These are phyloP conservation scores for Yponomeuta sedellus DNA, from an alignment of 2,888 invertebrate species.

Conservation along the genomic window DNA sequence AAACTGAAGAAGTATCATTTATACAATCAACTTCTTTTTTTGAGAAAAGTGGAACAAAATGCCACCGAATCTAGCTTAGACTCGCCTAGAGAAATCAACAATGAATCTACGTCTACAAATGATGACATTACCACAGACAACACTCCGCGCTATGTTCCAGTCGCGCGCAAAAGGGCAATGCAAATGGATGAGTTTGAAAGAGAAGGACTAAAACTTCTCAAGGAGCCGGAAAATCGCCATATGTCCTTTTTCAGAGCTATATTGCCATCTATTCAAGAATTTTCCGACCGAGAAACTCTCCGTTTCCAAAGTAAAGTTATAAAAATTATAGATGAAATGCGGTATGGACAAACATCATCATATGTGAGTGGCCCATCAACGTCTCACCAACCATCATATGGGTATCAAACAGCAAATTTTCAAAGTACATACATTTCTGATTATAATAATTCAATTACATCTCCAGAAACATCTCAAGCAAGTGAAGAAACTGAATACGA, in stretches of 20 bases:
- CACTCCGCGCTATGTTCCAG: slow-evolving; percentile 23
- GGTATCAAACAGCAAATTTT: no score
- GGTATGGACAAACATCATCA: no score
- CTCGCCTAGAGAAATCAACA: slow-evolving; percentile 24
- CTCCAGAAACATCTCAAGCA: no score
- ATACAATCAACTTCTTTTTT: slow-evolving; percentile 21
- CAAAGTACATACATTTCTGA: no score
- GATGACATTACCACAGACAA: slow-evolving; percentile 17
- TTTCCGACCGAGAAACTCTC: no score
- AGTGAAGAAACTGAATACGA: no score
- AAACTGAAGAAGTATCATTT: slow-evolving; percentile 24
- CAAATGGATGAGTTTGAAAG: slow-evolving; percentile 27
- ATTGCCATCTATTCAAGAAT: slow-evolving; percentile 26
- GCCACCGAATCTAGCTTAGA: slow-evolving; percentile 21
- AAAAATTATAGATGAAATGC: no score
- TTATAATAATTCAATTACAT: no score
- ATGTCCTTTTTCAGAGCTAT: slow-evolving; percentile 25
- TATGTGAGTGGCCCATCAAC: no score
- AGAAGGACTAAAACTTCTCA: slow-evolving; percentile 23
- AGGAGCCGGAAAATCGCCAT: slow-evolving; percentile 28
- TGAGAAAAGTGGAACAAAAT: slow-evolving; percentile 7
- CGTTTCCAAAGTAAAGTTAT: no score
- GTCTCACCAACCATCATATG: no score
- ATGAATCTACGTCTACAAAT: slow-evolving; percentile 15
- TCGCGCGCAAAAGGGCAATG: slow-evolving; percentile 25